These are phyloP conservation scores for Aurelia coerulea DNA, from an alignment of 30 jellyfish, hydroid and myxozoan genomes.

Conservation along the genomic window DNA sequence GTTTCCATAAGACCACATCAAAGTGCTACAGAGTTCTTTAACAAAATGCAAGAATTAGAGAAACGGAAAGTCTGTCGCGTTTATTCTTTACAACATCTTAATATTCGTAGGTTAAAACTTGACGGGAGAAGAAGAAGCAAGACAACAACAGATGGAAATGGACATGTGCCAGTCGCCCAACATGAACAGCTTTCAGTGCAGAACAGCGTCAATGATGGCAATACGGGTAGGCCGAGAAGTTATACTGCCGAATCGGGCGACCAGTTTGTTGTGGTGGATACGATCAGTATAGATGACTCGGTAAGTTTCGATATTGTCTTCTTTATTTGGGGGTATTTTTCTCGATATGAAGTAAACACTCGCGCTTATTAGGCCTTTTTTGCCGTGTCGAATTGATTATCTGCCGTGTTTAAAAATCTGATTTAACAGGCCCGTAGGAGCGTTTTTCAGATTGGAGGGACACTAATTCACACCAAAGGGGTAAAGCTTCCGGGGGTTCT, in stretches of 20 bases:
- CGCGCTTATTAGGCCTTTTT: too few species aligned
- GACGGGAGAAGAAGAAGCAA: conserved; percentile 61
- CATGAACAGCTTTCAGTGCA: conserved; percentile 33
- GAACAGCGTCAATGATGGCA: conserved; percentile 30
- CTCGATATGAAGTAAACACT: background rate
- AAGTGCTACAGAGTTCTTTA: too few species aligned
- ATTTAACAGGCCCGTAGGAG: too few species aligned
- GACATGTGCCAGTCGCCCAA: background rate
- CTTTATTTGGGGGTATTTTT: background rate
- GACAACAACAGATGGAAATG: conserved; percentile 17
- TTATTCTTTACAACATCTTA: conserved; percentile 1
- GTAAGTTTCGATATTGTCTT: conserved; percentile 19
- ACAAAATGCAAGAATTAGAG: background rate
- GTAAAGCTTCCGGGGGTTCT: too few species aligned
- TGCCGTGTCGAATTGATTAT: too few species aligned
- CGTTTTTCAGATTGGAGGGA: too few species aligned
- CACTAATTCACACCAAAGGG: too few species aligned
- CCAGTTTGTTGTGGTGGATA: conserved; percentile 69
- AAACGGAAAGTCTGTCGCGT: background rate
- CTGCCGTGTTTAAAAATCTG: too few species aligned
- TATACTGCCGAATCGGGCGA: conserved; percentile 65
- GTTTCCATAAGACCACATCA: too few species aligned
- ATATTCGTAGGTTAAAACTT: conserved; percentile 50
- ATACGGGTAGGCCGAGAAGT: conserved; percentile 59
- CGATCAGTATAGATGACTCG: conserved; percentile 73